Evolutionary conservation across 1,140 invertebrate genomes (phyloP), one percentile per base, ranked within the genome.

Genomic region (Apolygus lucorum): DNA sequence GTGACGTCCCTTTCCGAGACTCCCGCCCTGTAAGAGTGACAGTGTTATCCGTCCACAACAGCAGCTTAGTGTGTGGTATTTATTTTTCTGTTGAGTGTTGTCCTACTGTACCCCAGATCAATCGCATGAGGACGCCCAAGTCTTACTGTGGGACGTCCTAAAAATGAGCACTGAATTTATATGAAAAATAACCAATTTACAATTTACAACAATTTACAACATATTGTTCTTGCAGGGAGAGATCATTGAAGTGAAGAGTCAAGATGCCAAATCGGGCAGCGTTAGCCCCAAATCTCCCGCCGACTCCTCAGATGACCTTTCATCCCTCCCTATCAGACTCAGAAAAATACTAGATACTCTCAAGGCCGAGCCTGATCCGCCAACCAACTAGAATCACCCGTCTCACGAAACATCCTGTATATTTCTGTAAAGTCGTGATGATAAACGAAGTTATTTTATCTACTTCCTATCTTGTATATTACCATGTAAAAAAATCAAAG

Each of bases 401-500:
- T 49, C 8, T 11, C 17, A 11, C 17, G 34, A 11, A 17, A 49
- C 17, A 11, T 49, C 17, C 8, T 49, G 34, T 49, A 49, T 17
- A 49, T 49, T 49, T 49, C n/a, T 49, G 34, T 49, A 49, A 8
- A 49, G 34, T n/a, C n/a, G n/a, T n/a, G 17, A 49, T 17, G 8
- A 49, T 8, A 49, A 49, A 49, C 8, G 17, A 17, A 49, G 8
- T 49, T 49, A 49, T 49, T 49, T 49, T 49, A 49, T 49, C 34
- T 49, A 49, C 34, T 49, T 49, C 34, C 34, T n/a, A 49, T 8
- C 34, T 49, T 49, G 34, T 49, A 49, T 17, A 49, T 49, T 11
- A 49, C 34, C 34, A 49, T 49, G 34, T 49, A 49, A 49, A 49
- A 49, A n/a, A n/a, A n/a, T n/a, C n/a, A n/a, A n/a, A n/a, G n/a